Base-by-base conservation (phyloP, 2,797 vertebrate species). In the Acomys russatus region DNA sequence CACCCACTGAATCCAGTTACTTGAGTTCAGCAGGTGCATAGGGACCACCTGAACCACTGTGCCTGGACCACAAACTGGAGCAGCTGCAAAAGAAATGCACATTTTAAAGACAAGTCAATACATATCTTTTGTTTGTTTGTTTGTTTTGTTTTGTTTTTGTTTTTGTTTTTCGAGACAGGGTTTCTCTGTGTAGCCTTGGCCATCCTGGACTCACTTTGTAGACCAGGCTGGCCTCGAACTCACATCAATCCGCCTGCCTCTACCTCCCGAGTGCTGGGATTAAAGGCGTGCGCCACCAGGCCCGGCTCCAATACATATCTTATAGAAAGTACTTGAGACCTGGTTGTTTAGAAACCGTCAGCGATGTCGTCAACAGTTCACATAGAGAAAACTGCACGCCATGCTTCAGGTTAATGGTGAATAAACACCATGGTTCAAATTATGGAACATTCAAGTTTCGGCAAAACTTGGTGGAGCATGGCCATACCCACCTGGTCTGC, bases 271-370 rank as follows among this genome's bases (percentile, higher is more conserved):
- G n/a, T n/a, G n/a, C n/a, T n/a, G n/a, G n/a, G n/a, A n/a, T n/a
- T n/a, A n/a, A n/a, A n/a, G n/a, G n/a, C n/a, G n/a, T n/a, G n/a
- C n/a, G n/a, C n/a, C n/a, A n/a, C n/a, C n/a, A n/a, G n/a, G n/a
- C n/a, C n/a, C n/a, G n/a, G n/a, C n/a, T n/a, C n/a, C 44, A 71
- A 70, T 76, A 91, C 59, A 82, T 88, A 91, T 49, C 90, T 92
- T 54, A n/a, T 25, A 80, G 68, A 61, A 54, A 92, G 38, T 80
- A 66, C 70, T 88, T 84, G 63, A 90, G n/a, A 73, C 30, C 85
- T 92, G 85, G 44, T n/a, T 87, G 61, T 92, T 91, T 94, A 38
- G 51, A 87, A 15, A 80, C 9, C 68, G 64, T 44, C n/a, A 5
- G 64, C 25, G 70, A 61, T 56, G 80, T 2, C 63, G 14, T 44